A percentile compares a stretch with the other conserved stretches of the same genome.
Conservation (phyloP, 2,113 vertebrate genomes). For the Halichoerus grypus region DNA sequence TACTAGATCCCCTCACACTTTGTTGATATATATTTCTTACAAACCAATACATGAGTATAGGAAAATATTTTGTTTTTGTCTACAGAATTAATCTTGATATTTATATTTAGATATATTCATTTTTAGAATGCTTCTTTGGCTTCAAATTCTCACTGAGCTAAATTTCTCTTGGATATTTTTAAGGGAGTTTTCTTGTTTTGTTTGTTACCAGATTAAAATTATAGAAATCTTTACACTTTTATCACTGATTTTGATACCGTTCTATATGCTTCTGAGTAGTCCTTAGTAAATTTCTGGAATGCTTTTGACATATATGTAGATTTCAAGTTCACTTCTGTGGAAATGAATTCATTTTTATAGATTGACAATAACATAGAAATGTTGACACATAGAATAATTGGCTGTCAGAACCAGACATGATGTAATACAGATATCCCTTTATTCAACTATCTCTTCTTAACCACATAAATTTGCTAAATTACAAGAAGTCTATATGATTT, state of each 20-base stretch:
- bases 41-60: neutral
- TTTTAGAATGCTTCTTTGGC: neutral
- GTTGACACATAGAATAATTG: neutral
- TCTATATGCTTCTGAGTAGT: neutral
- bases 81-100: neutral
- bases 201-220: neutral
- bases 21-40: neutral
- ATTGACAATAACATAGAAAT: neutral
- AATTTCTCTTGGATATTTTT: neutral
- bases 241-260: neutral
- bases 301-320: neutral
- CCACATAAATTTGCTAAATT: neutral
- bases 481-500: neutral
- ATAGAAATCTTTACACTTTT: neutral
- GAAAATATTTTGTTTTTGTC: neutral
- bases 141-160: neutral
- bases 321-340: neutral
- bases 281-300: neutral
- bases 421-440: neutral
- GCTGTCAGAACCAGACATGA: neutral
- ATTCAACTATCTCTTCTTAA: neutral
- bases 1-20: neutral
- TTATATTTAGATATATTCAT: neutral
- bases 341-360: neutral
- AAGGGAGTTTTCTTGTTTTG: neutral